A percentile compares a stretch with the other conserved stretches of the same genome.
These are phyloP conservation scores for Diarsia brunnea DNA, from an alignment of 2,888 invertebrate genomes.

Conservation along the genomic window DNA sequence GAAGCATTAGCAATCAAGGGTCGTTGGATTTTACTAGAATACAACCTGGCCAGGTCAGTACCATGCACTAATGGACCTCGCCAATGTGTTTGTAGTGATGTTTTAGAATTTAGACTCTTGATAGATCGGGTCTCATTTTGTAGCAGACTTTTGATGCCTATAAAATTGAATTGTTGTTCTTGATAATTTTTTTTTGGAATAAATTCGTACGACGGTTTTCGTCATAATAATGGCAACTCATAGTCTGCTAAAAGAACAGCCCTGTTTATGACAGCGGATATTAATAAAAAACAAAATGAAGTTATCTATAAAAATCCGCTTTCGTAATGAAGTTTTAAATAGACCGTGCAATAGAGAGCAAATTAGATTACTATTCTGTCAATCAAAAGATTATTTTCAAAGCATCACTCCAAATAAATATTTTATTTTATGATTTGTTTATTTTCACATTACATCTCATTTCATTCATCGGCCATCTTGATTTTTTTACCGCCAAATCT, in stretches of 20 bases:
- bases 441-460: conserved; percentile 73
- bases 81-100: conserved; percentile 85
- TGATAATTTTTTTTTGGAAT: background rate
- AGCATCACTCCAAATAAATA: conserved; percentile 84
- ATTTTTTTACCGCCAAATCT: conserved; percentile 65
- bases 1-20: conserved; percentile 90
- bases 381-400: conserved; percentile 75
- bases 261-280: conserved; percentile 76
- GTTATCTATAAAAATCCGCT: conserved; percentile 69
- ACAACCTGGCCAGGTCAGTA: conserved; percentile 89
- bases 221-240: background rate
- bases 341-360: conserved; percentile 74
- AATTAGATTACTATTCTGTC: conserved; percentile 73
- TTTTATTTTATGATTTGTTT: conserved; percentile 65
- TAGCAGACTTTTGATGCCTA: conserved; percentile 12
- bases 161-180: background rate
- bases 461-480: conserved; percentile 72
- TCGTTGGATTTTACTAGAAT: conserved; percentile 87
- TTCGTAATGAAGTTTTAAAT: conserved; percentile 70
- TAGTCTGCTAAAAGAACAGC: conserved; percentile 53
- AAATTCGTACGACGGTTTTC: too few relatives aligned
- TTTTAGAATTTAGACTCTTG: conserved; percentile 83
- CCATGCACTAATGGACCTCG: conserved; percentile 58
- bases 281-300: conserved; percentile 12
- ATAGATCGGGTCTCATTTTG: conserved; percentile 58